These are phyloP conservation scores for Callopanchax toddi DNA, from an alignment of 2,113 vertebrate species.

Conservation along the genomic window DNA sequence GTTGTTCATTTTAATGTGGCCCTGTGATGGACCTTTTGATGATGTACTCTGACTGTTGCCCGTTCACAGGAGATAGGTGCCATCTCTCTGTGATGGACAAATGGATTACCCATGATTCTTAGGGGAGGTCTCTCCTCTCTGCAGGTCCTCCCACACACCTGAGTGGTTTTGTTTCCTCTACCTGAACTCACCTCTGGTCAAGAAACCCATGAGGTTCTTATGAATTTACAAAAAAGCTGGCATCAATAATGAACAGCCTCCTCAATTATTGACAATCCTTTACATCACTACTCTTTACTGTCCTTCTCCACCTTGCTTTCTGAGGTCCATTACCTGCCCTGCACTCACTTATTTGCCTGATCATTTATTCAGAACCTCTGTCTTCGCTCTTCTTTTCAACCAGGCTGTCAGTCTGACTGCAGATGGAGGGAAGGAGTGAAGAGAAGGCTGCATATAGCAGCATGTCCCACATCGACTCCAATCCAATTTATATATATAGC, in stretches of 20 bases:
- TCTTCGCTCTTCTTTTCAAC: slow-evolving; percentile 19
- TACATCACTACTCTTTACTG: slow-evolving; percentile 70
- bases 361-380: slow-evolving; percentile 72
- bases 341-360: slow-evolving; percentile 72
- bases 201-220: slow-evolving; percentile 36
- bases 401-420: slow-evolving; percentile 43
- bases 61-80: no score
- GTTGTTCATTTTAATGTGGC: no score
- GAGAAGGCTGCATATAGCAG: no score
- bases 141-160: not conserved
- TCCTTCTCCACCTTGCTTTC: slow-evolving; percentile 56
- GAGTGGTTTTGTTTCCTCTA: slow-evolving; percentile 16
- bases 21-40: no score
- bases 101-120: no score
- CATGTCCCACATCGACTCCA: no score
- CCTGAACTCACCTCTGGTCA: slow-evolving; percentile 25
- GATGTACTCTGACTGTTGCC: no score
- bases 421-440: slow-evolving; percentile 1
- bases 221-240: slow-evolving; percentile 70
- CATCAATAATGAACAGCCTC: slow-evolving; percentile 70
- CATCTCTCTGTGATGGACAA: no score
- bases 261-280: slow-evolving; percentile 75
- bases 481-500: no score
- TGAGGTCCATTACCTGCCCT: slow-evolving; percentile 74
- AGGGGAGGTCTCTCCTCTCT: slow-evolving; percentile 3